phyloP scores from a whole-genome alignment of 1,140 invertebrate species.

The Macrobrachium rosenbergii region DNA sequence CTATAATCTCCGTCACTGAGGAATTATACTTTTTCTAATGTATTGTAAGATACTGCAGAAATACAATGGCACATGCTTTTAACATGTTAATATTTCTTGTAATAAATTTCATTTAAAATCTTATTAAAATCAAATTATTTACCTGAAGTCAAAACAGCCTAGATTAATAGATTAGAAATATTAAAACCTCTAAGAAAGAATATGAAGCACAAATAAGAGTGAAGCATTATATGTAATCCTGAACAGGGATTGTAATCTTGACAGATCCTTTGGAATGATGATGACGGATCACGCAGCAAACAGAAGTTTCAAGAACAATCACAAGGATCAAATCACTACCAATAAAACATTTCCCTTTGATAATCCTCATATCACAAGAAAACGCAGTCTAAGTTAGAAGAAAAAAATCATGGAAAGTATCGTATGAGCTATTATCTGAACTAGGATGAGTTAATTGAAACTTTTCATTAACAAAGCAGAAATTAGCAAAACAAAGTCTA shows the following conservation, averaged over 20 bases:
- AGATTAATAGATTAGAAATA: conserved; percentile 19
- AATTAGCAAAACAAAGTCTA: conserved; percentile 40
- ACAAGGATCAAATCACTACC: conserved; percentile 21
- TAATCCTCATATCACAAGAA: too few species aligned
- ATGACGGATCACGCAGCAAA: conserved; percentile 26
- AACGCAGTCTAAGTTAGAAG: too few species aligned
- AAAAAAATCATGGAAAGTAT: background rate
- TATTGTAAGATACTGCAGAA: too few species aligned
- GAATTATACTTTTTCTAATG: too few species aligned
- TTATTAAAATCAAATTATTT: too few species aligned
- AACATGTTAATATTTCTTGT: too few species aligned
- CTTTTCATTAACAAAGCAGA: conserved; percentile 38
- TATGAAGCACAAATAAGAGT: conserved; percentile 47
- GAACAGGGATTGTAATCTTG: conserved; percentile 25
- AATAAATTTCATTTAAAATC: too few species aligned
- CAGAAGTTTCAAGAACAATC: conserved; percentile 13
- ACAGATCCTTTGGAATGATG: conserved; percentile 49
- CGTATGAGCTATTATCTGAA: conserved; percentile 31
- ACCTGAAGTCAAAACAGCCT: too few species aligned
- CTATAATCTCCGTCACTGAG: too few species aligned
- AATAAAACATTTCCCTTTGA: conserved; percentile 9
- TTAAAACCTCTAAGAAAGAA: conserved; percentile 51
- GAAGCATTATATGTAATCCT: conserved; percentile 45
- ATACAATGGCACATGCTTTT: too few species aligned
- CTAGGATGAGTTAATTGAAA: conserved; percentile 42